Base-by-base conservation (phyloP, 2,888 invertebrate species). In the Chrysodeixis includens region DNA sequence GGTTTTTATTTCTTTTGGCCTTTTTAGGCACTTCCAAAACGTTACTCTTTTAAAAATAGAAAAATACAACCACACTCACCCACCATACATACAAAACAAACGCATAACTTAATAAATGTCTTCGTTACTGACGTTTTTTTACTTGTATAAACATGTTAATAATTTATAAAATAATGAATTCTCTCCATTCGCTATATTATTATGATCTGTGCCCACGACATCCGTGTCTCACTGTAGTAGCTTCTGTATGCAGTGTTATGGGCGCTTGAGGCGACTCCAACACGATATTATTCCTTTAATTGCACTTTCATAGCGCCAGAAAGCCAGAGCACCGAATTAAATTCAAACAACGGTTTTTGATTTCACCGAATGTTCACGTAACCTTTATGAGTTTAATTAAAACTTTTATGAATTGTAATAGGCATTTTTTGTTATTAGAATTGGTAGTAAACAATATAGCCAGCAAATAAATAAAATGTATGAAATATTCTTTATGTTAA, bases 221-320 rank as follows among this genome's bases (percentile, higher is more conserved):
- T 22, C 18, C 46, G 62, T 16, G 53, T 88, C 88, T 89, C 86
- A 88, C 85, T 87, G 88, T 86, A 82, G 71, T 85, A 82, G 82
- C 80, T 84, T 62, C 52, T 71, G 55, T 66, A 72, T 78, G 73
- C 76, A 69, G 71, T 76, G 70, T 83, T 84, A 85, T 81, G 76
- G 76, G 67, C 71, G 77, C 79, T 83, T 78, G 78, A 83, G 84
- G 79, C 79, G 72, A 82, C 80, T 70, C 75, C 72, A 62, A 87
- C 87, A 84, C 76, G 78, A 79, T 79, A 83, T 86, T 85, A 85
- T 85, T 84, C 78, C 82, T 86, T 82, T 88, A 89, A 90, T 88
- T 88, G 78, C 84, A 81, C 77, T 86, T 87, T 87, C 82, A 85
- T 86, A 86, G 83, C 78, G 26, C 66, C 60, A 71, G 68, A 79